Evolutionary conservation across 2,113 vertebrate genomes (phyloP).

Genomic region (Cyprinodon variegatus): DNA sequence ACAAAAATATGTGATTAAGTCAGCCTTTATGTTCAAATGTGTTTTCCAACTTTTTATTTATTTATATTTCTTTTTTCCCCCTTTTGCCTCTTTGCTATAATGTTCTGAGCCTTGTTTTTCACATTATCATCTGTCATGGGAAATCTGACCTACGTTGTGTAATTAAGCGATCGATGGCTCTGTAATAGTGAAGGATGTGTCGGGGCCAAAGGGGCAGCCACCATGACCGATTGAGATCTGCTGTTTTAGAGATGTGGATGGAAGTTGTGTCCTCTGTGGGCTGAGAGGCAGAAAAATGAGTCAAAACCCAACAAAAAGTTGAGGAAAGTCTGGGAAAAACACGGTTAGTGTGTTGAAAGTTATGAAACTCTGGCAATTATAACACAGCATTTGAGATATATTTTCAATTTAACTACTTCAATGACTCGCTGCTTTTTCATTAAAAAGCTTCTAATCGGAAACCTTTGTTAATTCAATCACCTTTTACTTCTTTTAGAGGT

Average conservation of each 20-base stretch:
- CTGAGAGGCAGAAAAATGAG: conserved; percentile 16
- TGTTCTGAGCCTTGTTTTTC: conserved; percentile 21
- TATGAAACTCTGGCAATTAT: conserved; percentile 51
- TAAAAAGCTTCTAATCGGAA: conserved; percentile 48
- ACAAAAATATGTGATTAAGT: not conserved
- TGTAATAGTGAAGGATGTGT: conserved; percentile 53
- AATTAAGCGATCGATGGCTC: conserved; percentile 67
- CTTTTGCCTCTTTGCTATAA: conserved; percentile 28
- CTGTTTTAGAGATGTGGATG: conserved; percentile 35
- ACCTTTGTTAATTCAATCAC: conserved; percentile 30
- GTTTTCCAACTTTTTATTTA: conserved; percentile 22
- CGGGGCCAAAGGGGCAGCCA: conserved; percentile 32
- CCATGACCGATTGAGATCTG: conserved; percentile 66
- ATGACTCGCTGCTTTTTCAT: conserved; percentile 41
- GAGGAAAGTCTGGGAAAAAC: conserved; percentile 33
- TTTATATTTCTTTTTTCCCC: conserved; percentile 5
- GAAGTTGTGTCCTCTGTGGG: conserved; percentile 39
- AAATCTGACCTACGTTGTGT: conserved; percentile 57
- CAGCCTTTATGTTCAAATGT: not conserved
- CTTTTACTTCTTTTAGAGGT: conserved; percentile 36
- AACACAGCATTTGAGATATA: conserved; percentile 48
- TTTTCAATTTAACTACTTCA: conserved; percentile 63
- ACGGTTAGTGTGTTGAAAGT: conserved; percentile 34
- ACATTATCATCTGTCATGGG: conserved; percentile 58
- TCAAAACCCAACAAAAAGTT: conserved; percentile 15